phyloP scores from a whole-genome alignment of 37 sponge, comb jelly and placozoan species.

The Ephydatia muelleri region DNA sequence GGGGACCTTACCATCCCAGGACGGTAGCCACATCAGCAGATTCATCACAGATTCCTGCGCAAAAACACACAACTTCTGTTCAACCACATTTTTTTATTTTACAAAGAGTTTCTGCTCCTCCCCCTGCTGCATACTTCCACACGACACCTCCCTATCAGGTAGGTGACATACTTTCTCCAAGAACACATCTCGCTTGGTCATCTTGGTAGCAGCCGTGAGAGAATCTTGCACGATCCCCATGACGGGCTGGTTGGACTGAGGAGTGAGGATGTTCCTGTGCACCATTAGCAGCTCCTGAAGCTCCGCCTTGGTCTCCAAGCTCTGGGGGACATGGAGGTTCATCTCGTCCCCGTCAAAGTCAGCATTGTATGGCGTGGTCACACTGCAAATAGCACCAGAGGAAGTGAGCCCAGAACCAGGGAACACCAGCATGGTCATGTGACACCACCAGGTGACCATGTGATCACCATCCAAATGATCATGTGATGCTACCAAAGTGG shows the following conservation, averaged over 20 bases:
- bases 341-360: slow-evolving; percentile 99
- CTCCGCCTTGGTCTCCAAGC: slow-evolving; percentile 96
- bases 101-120: not conserved
- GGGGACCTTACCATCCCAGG: slow-evolving; percentile 98
- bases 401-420: no score
- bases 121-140: not conserved
- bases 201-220: slow-evolving; percentile 88
- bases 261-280: slow-evolving; percentile 89
- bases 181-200: slow-evolving; percentile 97
- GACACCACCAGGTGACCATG: not conserved
- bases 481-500: not conserved
- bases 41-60: slow-evolving; percentile 93
- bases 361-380: slow-evolving; percentile 99
- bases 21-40: slow-evolving; percentile 97
- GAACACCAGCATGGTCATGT: no score
- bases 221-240: slow-evolving; percentile 99
- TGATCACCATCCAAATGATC: not conserved
- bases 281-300: slow-evolving; percentile 90
- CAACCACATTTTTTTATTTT: not conserved
- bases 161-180: slow-evolving; percentile 79
- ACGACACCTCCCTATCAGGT: not conserved
- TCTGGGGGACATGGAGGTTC: slow-evolving; percentile 99
- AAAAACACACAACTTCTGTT: not conserved
- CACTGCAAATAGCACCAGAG: slow-evolving; percentile 46
- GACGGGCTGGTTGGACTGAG: slow-evolving; percentile 99